Percentiles rank a stretch among this genome's conserved stretches.
phyloP scores from a whole-genome alignment of 1,140 invertebrate genomes.

The Drosophila carrolli region DNA sequence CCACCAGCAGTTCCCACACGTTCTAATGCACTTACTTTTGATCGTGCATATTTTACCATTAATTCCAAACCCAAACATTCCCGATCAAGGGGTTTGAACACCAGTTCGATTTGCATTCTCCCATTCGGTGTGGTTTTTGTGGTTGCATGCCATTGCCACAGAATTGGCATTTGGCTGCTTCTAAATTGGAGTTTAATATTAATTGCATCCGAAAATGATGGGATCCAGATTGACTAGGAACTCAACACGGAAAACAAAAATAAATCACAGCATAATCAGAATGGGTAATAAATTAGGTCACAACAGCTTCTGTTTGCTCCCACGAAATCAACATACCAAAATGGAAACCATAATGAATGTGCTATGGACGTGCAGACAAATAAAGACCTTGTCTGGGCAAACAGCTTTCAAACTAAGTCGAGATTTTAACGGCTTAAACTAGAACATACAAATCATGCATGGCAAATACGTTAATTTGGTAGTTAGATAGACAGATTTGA shows the following conservation, averaged over 20 bases:
- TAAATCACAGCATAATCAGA: not conserved
- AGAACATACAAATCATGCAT: no score
- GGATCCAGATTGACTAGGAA: constrained; percentile 10
- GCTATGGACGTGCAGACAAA: not conserved
- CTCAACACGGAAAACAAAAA: not conserved
- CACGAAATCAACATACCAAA: not conserved
- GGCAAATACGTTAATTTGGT: no score
- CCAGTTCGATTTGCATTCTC: constrained; percentile 17
- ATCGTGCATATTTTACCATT: constrained; percentile 43
- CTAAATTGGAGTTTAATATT: constrained; percentile 12
- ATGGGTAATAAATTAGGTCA: not conserved
- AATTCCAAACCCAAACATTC: constrained; percentile 12
- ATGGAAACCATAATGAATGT: not conserved
- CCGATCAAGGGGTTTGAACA: not conserved
- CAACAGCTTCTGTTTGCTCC: not conserved
- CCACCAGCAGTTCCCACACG: constrained; percentile 24
- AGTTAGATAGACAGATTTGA: no score
- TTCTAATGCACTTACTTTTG: constrained; percentile 7
- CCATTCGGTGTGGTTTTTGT: constrained; percentile 16
- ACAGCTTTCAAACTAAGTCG: not conserved
- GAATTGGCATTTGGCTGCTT: constrained; percentile 31
- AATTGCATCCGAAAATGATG: constrained; percentile 7
- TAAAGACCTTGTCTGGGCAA: not conserved
- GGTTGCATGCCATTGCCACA: constrained; percentile 4
- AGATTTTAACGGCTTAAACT: no score